Conservation (phyloP, 2,888 invertebrate species). For the Erebia epiphron region DNA sequence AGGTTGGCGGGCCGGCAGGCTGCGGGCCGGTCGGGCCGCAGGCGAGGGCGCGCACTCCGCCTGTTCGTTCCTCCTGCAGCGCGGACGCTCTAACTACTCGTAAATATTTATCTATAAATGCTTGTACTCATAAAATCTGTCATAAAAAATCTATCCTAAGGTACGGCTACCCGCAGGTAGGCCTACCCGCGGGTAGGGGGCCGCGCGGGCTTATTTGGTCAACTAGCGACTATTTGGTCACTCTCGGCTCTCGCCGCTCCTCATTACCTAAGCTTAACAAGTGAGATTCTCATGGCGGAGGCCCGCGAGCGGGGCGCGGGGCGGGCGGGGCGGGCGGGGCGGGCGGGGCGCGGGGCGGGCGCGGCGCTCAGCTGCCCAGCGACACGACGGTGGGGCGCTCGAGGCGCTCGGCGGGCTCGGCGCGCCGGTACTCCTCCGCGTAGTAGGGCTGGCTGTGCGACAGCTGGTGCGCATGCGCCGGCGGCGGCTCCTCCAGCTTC, state of each 20-base stretch:
- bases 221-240: slow-evolving; percentile 49
- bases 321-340: slow-evolving; percentile 9
- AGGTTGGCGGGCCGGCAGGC: too few species aligned
- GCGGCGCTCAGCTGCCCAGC: slow-evolving; percentile 69
- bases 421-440: slow-evolving; percentile 61
- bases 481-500: slow-evolving; percentile 69
- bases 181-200: too few species aligned
- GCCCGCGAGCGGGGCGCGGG: neutral
- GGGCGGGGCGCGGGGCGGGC: slow-evolving; percentile 16
- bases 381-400: slow-evolving; percentile 82
- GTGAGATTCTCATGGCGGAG: slow-evolving; percentile 60
- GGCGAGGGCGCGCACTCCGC: too few species aligned
- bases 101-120: slow-evolving; percentile 35
- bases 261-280: slow-evolving; percentile 46
- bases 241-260: slow-evolving; percentile 29
- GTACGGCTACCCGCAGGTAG: neutral
- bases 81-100: neutral
- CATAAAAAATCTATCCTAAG: neutral
- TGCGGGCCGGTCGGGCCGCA: too few species aligned
- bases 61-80: too few species aligned
- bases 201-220: slow-evolving; percentile 53
- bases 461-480: slow-evolving; percentile 48
- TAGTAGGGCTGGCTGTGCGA: slow-evolving; percentile 54
- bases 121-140: slow-evolving; percentile 32
- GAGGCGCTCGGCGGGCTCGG: slow-evolving; percentile 56